phyloP scores from a whole-genome alignment of 2,888 invertebrate species.

The Mylabris sibirica region DNA sequence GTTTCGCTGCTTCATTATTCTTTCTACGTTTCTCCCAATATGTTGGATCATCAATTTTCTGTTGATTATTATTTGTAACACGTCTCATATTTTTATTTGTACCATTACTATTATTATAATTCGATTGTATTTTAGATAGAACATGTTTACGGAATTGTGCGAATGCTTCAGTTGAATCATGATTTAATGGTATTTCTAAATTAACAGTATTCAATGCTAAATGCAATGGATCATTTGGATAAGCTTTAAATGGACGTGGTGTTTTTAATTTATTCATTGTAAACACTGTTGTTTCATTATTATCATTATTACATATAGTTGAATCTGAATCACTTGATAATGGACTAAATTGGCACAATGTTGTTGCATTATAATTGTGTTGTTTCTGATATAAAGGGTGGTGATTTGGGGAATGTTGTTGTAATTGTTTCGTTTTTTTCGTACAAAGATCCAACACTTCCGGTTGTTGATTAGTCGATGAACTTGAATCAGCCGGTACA shows the following conservation, averaged over 20 bases:
- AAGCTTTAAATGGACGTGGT: slow-evolving; percentile 74
- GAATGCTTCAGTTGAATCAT: slow-evolving; percentile 72
- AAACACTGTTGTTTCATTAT: slow-evolving; percentile 32
- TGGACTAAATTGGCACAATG: slow-evolving; percentile 32
- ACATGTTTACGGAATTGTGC: slow-evolving; percentile 74
- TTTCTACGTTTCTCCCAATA: slow-evolving; percentile 89
- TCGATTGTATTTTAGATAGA: slow-evolving; percentile 70
- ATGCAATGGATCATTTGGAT: slow-evolving; percentile 73
- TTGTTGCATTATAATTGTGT: not conserved
- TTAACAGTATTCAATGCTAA: slow-evolving; percentile 64
- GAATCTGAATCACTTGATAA: slow-evolving; percentile 42
- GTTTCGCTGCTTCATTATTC: slow-evolving; percentile 95
- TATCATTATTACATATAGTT: slow-evolving; percentile 21
- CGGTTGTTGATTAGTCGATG: not conserved
- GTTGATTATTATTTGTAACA: slow-evolving; percentile 39
- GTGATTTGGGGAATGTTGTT: slow-evolving; percentile 36
- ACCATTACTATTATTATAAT: slow-evolving; percentile 57
- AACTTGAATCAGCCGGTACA: not conserved
- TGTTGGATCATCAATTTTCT: slow-evolving; percentile 70
- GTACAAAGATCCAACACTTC: slow-evolving; percentile 35
- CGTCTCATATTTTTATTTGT: slow-evolving; percentile 79
- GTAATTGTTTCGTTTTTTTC: slow-evolving; percentile 25
- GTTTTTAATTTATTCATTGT: slow-evolving; percentile 56
- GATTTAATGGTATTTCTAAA: slow-evolving; percentile 64
- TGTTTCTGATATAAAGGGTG: slow-evolving; percentile 25